Evolutionary conservation across 2,797 vertebrate genomes (phyloP).

Genomic region (Rallus crepitans): DNA sequence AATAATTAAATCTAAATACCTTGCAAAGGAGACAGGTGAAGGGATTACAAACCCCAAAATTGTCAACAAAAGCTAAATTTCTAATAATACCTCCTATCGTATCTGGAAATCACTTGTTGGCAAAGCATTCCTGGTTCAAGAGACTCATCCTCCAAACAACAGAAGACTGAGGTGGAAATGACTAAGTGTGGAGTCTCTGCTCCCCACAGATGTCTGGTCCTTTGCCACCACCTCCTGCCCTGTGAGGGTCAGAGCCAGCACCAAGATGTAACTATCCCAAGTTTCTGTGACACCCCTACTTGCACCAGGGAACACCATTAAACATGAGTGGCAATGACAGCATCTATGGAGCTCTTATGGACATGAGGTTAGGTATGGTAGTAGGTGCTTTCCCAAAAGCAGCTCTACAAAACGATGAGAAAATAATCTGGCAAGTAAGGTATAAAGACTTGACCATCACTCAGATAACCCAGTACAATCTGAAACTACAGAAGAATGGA

Average conservation of each 20-base stretch:
- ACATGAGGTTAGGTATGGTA: neutral
- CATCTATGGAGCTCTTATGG: neutral
- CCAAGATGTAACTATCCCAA: fast-evolving
- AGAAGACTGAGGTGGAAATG: neutral
- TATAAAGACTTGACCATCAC: neutral
- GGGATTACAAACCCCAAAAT: neutral
- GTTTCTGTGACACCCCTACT: neutral
- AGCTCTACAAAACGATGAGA: neutral
- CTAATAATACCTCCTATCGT: neutral
- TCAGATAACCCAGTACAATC: neutral
- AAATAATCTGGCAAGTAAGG: neutral
- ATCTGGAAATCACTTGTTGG: neutral
- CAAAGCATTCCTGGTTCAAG: neutral
- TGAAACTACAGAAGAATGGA: neutral
- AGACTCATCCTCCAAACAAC: neutral
- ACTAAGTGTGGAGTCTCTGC: neutral
- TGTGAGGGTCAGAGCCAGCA: neutral
- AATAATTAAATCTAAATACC: neutral
- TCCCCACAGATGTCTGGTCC: neutral
- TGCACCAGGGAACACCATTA: neutral
- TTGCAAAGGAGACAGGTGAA: neutral
- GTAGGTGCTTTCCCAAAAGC: neutral
- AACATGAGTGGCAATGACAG: fast-evolving
- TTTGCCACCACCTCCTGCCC: neutral
- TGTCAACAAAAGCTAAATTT: neutral